Base-by-base conservation (phyloP, 1,140 invertebrate species). In the Bombus ignitus region DNA sequence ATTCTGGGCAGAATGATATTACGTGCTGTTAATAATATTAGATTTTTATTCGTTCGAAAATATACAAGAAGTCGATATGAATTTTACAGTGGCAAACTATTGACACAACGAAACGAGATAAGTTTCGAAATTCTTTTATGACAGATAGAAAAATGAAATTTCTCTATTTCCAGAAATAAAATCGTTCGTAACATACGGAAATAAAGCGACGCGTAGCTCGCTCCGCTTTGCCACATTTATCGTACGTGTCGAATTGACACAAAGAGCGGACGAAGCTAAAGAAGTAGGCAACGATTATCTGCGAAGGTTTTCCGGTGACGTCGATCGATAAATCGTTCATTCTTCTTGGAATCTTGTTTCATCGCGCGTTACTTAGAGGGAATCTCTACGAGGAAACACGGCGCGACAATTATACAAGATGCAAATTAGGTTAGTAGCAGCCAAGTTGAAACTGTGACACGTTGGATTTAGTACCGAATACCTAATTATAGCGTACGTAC, bases 381-480 rank as follows among this genome's bases (percentile, higher is more conserved):
- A 62, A n/a, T 62, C 59, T 28, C 37, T 15, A n/a, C 70, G 37
- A 12, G 25, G 22, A 35, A 72, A 71, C 25, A 39, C 39, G 5
- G n/a, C 0, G 25, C 9, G 6, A 1, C 18, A 3, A 25, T 70
- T 18, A 18, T 10, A 32, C n/a, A 10, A 25, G 42, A 22, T 4
- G 9, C n/a, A 44, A 42, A 82, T 44, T 10, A 39, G n/a, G 65
- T 59, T 72, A 22, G 28, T 22, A 4, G 13, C 5, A 18, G 28
- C 1, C 0, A 12, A 18, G 42, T 47, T 47, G 9, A 3, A 25
- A 47, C 42, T 32, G 15, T 1, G 42, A 74, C 13, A 15, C 5
- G 12, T 42, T 0, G 2, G 3, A 12, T n/a, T 28, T 9, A 8
- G 10, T n/a, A n/a, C 0, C 2, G 9, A 15, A 39, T 70, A 25